Evolutionary conservation across 2,113 vertebrate species (phyloP).

Genomic region (Sphyrna mokarran): DNA sequence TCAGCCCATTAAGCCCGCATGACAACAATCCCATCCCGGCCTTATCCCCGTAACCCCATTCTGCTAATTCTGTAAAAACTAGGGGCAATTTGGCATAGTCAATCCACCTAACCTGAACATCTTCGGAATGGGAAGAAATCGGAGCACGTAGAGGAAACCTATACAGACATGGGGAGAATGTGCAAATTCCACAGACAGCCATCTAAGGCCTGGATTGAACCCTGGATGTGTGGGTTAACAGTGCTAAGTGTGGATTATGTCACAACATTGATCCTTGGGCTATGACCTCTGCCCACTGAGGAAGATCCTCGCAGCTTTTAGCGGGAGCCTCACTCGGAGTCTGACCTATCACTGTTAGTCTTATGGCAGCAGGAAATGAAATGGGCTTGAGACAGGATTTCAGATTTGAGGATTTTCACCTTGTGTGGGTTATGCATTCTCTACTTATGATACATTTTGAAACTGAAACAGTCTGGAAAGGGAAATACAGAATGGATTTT

Average conservation of each 20-base stretch:
- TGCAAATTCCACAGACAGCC: too few species aligned
- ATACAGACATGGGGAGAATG: too few species aligned
- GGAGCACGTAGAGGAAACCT: too few species aligned
- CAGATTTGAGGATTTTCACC: background rate
- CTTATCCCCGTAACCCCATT: too few species aligned
- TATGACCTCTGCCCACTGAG: background rate
- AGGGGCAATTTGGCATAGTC: too few species aligned
- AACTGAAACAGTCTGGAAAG: background rate
- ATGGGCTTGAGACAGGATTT: background rate
- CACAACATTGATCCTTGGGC: background rate
- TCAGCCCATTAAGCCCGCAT: too few species aligned
- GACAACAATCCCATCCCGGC: too few species aligned
- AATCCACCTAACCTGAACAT: too few species aligned
- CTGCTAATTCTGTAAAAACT: too few species aligned
- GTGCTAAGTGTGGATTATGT: background rate
- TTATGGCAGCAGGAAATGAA: background rate
- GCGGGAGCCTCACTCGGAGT: background rate
- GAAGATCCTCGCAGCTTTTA: background rate
- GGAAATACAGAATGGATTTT: background rate
- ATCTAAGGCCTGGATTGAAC: too few species aligned
- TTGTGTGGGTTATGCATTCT: background rate
- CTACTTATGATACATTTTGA: background rate
- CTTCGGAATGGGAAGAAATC: too few species aligned
- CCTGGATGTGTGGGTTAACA: too few species aligned
- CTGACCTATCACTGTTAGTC: background rate